phyloP scores from a whole-genome alignment of 2,888 invertebrate species.

The Zaprionus bogoriensis region DNA sequence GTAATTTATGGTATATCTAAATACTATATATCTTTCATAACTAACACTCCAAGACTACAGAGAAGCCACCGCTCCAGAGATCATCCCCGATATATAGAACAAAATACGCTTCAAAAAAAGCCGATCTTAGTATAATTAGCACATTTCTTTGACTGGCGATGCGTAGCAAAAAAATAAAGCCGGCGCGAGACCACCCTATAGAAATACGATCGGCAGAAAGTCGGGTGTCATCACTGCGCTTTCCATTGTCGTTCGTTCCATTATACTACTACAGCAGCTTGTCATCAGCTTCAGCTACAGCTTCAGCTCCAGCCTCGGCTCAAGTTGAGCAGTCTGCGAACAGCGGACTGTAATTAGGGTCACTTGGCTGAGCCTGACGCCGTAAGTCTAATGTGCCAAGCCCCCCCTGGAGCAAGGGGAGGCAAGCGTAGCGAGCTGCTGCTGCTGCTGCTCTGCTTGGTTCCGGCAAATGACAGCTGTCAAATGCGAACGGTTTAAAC shows the following conservation, averaged over 20 bases:
- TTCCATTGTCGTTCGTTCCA: constrained; percentile 55
- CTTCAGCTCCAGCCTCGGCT: constrained; percentile 1
- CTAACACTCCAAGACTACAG: too few relatives aligned
- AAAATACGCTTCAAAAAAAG: not conserved
- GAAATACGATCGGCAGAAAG: constrained; percentile 50
- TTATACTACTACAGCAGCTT: constrained; percentile 38
- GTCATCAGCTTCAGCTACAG: constrained; percentile 35
- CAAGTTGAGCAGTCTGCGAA: constrained; percentile 26
- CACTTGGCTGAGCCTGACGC: constrained; percentile 38
- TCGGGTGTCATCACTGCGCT: constrained; percentile 55
- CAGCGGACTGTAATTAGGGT: constrained; percentile 63
- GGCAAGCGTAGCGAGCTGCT: not conserved
- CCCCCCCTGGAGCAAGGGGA: not conserved
- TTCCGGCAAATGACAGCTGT: constrained; percentile 49
- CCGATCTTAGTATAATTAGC: not conserved
- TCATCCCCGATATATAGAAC: too few relatives aligned
- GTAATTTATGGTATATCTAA: too few relatives aligned
- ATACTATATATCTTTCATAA: too few relatives aligned
- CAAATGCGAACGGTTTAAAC: constrained; percentile 24
- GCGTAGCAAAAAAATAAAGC: not conserved
- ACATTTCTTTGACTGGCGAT: not conserved
- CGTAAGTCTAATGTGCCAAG: constrained; percentile 26
- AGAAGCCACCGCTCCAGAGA: too few relatives aligned
- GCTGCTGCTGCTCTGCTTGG: constrained; percentile 1
- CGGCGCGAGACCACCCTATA: constrained; percentile 1